Evolutionary conservation across 92 coral and sea anemone genomes (phyloP), one percentile per base, ranked within the genome.

Genomic region (Hydrozoanthus gracilis): DNA sequence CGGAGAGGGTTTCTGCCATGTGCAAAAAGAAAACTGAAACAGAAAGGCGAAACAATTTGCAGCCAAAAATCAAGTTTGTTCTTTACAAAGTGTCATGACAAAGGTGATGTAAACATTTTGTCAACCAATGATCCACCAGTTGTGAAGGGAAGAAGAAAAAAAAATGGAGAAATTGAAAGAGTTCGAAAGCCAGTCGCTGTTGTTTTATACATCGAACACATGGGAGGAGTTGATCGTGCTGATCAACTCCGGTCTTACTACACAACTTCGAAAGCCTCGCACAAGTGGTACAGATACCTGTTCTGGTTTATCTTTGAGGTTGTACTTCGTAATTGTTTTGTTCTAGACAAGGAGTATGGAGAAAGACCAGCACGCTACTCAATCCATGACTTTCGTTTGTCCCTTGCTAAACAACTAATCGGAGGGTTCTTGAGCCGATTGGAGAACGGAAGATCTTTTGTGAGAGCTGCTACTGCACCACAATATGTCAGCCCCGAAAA

Each of bases 11-110:
- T 82, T 11, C 86, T 76, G 44, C 60, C 55, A 6, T 77, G 60
- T 61, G 76, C 77, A 54, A 82, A 82, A 51, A 82, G 15, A 51
- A 82, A 82, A 5, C 86, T 82, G 10, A 61, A 78, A 78, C 68
- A 65, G 50, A 51, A 9, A 48, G 86, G 86, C 13, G 86, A 82
- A 82, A 61, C 45, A n/a, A 20, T 82, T 44, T 10, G 15, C 51
- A 13, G 60, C 7, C 86, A 82, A 65, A 61, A 44, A 51, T 76
- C 76, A 39, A 51, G 64, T 15, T 14, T 82, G 12, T 18, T 82
- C 27, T 82, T 12, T 27, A 82, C 77, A 44, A 61, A 82, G 27
- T 82, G 86, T 70, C 75, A 51, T 7, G 78, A 82, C 64, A 61
- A 82, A 51, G 3, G 86, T n/a, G 86, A 82, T 12, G 73, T 79